A percentile compares a stretch with the other conserved stretches of the same genome.
Conservation (phyloP, 2,888 invertebrate species). For the Invenusta paracnida region DNA sequence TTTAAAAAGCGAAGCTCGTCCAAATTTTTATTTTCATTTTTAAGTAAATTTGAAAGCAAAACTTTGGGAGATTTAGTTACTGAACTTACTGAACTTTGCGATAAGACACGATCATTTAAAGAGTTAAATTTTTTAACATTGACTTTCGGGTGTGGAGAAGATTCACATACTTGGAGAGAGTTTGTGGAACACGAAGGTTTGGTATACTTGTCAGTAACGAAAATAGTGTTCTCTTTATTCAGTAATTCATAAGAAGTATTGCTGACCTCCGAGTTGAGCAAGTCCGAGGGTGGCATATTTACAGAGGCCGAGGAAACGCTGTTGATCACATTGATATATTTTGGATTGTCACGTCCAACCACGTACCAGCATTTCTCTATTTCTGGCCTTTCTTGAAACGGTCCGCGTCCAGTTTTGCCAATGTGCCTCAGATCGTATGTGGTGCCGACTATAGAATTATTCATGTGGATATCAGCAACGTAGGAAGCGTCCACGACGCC, state of each 20-base stretch:
- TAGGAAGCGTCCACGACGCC: no score
- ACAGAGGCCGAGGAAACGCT: neutral
- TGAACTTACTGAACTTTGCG: neutral
- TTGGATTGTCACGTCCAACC: slow-evolving; percentile 15
- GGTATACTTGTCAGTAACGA: neutral
- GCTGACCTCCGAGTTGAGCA: neutral
- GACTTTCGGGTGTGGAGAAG: neutral
- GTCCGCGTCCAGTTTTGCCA: neutral
- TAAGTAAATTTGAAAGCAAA: neutral
- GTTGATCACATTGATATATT: neutral
- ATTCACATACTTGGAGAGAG: neutral
- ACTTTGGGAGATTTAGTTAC: neutral
- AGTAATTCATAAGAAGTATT: neutral
- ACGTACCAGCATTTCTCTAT: slow-evolving; percentile 28
- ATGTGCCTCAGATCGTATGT: neutral
- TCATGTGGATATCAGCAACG: neutral
- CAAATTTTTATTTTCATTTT: neutral
- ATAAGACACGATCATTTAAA: neutral
- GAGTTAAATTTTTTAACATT: neutral
- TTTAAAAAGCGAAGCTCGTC: neutral
- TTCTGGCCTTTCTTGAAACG: slow-evolving; percentile 11
- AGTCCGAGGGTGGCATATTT: neutral
- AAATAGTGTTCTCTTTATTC: neutral
- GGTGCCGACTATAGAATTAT: neutral
- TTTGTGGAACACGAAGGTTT: neutral